Conservation (phyloP, 2,797 vertebrate genomes). For the Pipistrellus kuhlii region DNA sequence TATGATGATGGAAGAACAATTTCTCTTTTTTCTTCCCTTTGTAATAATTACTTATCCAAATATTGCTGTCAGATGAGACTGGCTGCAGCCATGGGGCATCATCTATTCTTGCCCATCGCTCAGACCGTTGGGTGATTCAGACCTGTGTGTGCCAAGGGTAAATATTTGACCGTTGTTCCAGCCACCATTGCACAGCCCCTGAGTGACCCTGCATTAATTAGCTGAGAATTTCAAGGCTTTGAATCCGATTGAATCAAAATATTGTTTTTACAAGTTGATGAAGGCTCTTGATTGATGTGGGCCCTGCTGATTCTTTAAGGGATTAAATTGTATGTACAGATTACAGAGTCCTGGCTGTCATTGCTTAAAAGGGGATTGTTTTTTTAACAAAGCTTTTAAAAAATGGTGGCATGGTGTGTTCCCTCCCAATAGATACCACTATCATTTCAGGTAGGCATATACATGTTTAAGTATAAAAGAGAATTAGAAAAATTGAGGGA, state of each 20-base stretch:
- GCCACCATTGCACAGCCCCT: constrained; percentile 82
- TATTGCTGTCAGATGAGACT: constrained; percentile 79
- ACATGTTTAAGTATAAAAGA: not conserved
- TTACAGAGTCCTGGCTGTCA: constrained; percentile 90
- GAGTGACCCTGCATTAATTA: constrained; percentile 92
- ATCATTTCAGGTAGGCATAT: not conserved
- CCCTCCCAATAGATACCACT: constrained; percentile 23
- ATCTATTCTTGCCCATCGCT: constrained; percentile 84
- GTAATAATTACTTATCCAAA: constrained; percentile 84
- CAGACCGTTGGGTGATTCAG: constrained; percentile 81
- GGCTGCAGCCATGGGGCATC: constrained; percentile 77
- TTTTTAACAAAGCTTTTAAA: constrained; percentile 82
- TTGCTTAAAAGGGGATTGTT: constrained; percentile 84
- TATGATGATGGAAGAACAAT: constrained; percentile 40
- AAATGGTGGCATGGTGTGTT: constrained; percentile 70
- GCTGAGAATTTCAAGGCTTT: constrained; percentile 89
- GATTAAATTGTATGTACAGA: constrained; percentile 99
- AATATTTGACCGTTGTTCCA: constrained; percentile 89
- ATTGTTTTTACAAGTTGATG: constrained; percentile 99
- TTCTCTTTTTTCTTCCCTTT: constrained; percentile 72
- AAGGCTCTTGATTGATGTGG: constrained; percentile 98
- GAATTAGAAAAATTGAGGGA: constrained; percentile 40
- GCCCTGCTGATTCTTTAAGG: constrained; percentile 95
- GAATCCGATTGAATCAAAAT: constrained; percentile 98
- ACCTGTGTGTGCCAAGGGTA: constrained; percentile 84